Conservation (phyloP, 2,888 invertebrate genomes). For the Carpatolechia fugitivella region DNA sequence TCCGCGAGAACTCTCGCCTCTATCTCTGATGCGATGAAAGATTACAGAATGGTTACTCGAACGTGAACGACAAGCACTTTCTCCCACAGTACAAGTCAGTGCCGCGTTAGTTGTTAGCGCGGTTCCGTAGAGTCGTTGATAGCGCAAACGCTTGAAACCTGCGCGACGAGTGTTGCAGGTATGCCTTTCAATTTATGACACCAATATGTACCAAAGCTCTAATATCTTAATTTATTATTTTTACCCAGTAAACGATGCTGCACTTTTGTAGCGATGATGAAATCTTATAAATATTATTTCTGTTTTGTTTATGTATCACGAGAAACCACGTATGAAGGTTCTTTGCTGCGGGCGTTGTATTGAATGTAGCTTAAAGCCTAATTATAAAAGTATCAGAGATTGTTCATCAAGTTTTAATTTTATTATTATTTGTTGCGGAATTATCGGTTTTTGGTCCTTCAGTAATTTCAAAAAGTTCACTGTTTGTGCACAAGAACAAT, state of each 20-base stretch:
- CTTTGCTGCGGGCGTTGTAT: not conserved
- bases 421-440: not conserved
- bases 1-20: not conserved
- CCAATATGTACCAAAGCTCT: conserved; percentile 69
- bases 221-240: conserved; percentile 50
- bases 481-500: conserved; percentile 26
- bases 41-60: not conserved
- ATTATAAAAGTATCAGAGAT: not conserved
- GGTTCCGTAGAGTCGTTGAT: not conserved
- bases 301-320: conserved; percentile 2
- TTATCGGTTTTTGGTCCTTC: too few species aligned
- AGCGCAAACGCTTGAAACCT: not conserved
- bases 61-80: not conserved
- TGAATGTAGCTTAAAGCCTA: not conserved
- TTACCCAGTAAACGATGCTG: conserved; percentile 40
- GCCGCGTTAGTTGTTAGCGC: not conserved
- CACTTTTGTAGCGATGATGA: conserved; percentile 29
- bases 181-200: conserved; percentile 55
- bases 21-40: not conserved
- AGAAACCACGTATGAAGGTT: not conserved
- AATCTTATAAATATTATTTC: not conserved
- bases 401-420: not conserved
- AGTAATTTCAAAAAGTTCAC: not conserved
- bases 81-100: not conserved
- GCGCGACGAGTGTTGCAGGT: conserved; percentile 11